phyloP scores from a whole-genome alignment of 1,140 invertebrate genomes.

The Drosophila trapezifrons region DNA sequence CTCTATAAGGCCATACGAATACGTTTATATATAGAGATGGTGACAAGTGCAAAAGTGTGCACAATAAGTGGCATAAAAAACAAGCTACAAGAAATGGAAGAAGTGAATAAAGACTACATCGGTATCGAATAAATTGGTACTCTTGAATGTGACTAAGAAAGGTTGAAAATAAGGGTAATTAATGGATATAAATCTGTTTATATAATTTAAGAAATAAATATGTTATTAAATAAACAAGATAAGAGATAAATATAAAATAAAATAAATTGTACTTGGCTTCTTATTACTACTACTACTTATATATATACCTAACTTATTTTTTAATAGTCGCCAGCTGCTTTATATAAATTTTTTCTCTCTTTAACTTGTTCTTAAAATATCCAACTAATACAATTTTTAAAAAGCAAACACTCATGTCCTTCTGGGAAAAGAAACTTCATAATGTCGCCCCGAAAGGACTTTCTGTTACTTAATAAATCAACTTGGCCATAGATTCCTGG shows the following conservation, averaged over 20 bases:
- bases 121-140: slow-evolving; percentile 2
- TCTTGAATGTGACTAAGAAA: slow-evolving; percentile 2
- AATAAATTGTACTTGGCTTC: too few relatives aligned
- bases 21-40: slow-evolving; percentile 44
- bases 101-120: not conserved
- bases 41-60: slow-evolving; percentile 75
- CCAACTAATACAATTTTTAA: not conserved
- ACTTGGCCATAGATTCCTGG: slow-evolving; percentile 14
- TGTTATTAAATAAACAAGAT: not conserved
- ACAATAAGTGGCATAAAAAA: slow-evolving; percentile 72
- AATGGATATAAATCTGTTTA: too few relatives aligned
- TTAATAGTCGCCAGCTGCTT: not conserved
- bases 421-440: slow-evolving; percentile 11
- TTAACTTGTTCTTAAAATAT: not conserved
- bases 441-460: not conserved
- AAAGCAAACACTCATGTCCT: not conserved
- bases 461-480: slow-evolving; percentile 18
- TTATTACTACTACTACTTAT: too few relatives aligned
- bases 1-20: slow-evolving; percentile 39
- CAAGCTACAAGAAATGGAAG: slow-evolving; percentile 37
- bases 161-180: not conserved
- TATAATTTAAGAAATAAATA: not conserved
- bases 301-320: too few relatives aligned
- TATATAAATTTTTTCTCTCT: not conserved
- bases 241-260: not conserved